Percentiles rank a stretch among this genome's conserved stretches.
These are phyloP conservation scores for Eristalinus aeneus DNA, from an alignment of 2,888 invertebrate genomes.

Conservation along the genomic window DNA sequence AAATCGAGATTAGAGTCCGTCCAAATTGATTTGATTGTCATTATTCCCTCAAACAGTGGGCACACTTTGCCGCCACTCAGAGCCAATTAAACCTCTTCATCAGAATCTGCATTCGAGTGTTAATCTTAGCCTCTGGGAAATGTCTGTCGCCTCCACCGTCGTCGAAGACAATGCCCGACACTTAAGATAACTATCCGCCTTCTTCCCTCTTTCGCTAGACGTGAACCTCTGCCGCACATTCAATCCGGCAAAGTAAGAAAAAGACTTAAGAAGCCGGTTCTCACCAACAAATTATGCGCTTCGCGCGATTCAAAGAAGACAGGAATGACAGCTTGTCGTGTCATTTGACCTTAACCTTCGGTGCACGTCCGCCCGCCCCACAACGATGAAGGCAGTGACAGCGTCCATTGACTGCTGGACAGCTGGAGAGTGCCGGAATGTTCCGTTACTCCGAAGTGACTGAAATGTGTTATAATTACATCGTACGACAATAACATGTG, in stretches of 20 bases:
- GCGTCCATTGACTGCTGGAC: slow-evolving; percentile 13
- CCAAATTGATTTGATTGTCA: neutral
- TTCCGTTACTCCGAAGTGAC: neutral
- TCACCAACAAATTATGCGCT: slow-evolving; percentile 20
- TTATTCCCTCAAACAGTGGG: slow-evolving; percentile 7
- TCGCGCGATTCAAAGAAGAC: neutral
- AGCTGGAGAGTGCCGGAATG: neutral
- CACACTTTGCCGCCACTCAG: neutral
- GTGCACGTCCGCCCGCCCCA: slow-evolving; percentile 2
- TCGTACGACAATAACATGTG: neutral
- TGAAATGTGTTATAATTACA: neutral
- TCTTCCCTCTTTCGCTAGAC: neutral
- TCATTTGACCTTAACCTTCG: slow-evolving; percentile 57
- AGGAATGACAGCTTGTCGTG: slow-evolving; percentile 38
- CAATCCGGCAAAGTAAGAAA: slow-evolving; percentile 9
- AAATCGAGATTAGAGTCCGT: neutral
- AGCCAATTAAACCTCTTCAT: neutral
- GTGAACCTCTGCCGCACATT: neutral
- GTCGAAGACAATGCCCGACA: slow-evolving; percentile 29
- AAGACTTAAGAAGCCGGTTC: slow-evolving; percentile 9
- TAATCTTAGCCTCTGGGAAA: neutral
- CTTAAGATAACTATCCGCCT: slow-evolving; percentile 35
- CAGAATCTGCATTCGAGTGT: slow-evolving; percentile 7
- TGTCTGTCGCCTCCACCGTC: neutral
- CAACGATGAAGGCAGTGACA: neutral